These are phyloP conservation scores for Hycleus cichorii DNA, from an alignment of 1,140 invertebrate genomes.

Conservation along the genomic window DNA sequence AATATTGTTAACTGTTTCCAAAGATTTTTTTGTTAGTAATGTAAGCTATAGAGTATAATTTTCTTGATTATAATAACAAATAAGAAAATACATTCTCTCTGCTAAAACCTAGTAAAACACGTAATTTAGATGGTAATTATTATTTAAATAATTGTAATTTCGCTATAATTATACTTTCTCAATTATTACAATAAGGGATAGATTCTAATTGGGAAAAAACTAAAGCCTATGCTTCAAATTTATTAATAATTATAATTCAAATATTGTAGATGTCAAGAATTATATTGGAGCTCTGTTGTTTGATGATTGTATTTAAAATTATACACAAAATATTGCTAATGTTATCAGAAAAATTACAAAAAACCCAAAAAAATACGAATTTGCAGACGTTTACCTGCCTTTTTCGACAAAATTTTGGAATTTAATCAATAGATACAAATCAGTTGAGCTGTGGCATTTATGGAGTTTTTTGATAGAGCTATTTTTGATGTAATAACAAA, in stretches of 20 bases:
- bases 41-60: slow-evolving; percentile 22
- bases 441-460: slow-evolving; percentile 35
- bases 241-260: slow-evolving; percentile 21
- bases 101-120: slow-evolving; percentile 2
- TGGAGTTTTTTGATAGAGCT: slow-evolving; percentile 35
- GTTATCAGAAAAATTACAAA: not conserved
- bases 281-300: not conserved
- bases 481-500: slow-evolving; percentile 32
- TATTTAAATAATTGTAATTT: not conserved
- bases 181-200: not conserved
- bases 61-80: slow-evolving; percentile 24
- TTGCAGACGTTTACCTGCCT: slow-evolving; percentile 24
- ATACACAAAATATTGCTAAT: not conserved
- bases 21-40: slow-evolving; percentile 39
- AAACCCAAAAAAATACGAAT: slow-evolving; percentile 9
- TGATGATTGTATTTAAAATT: not conserved
- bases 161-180: not conserved
- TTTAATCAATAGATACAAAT: slow-evolving; percentile 18
- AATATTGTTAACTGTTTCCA: slow-evolving; percentile 41
- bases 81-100: slow-evolving; percentile 1
- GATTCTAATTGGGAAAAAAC: not conserved
- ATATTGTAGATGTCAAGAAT: slow-evolving; percentile 31
- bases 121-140: too few species aligned
- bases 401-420: slow-evolving; percentile 20
- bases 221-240: slow-evolving; percentile 12